A percentile compares a stretch with the other conserved stretches of the same genome.
Evolutionary conservation across 2,888 invertebrate genomes (phyloP).

Genomic region (Eupelmus urozonus): DNA sequence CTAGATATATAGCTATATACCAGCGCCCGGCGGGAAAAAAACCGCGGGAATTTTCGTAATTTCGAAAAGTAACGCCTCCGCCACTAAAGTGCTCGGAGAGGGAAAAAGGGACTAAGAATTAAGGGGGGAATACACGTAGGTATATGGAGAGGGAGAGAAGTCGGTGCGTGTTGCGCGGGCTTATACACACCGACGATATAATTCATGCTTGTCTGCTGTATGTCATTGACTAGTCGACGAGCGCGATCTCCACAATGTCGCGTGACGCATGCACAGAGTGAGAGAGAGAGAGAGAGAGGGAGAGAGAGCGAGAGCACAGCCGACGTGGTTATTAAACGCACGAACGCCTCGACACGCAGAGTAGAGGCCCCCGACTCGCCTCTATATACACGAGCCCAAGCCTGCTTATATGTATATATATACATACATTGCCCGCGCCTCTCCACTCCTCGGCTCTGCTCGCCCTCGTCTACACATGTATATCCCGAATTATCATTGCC

Average conservation of each 20-base stretch:
- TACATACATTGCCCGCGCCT: not conserved
- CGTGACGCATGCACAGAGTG: slow-evolving; percentile 59
- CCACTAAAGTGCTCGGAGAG: too few species aligned
- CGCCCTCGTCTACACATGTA: slow-evolving; percentile 41
- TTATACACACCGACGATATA: slow-evolving; percentile 51
- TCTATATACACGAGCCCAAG: not conserved
- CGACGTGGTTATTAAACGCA: slow-evolving; percentile 63
- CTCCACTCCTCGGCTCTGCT: slow-evolving; percentile 19
- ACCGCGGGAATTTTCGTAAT: slow-evolving; percentile 27
- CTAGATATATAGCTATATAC: too few species aligned
- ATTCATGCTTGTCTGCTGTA: slow-evolving; percentile 54
- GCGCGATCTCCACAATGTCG: slow-evolving; percentile 60
- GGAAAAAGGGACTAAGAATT: not conserved
- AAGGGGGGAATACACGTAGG: not conserved
- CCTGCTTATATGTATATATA: not conserved
- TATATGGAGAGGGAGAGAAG: slow-evolving; percentile 4
- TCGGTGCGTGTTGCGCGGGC: slow-evolving; percentile 18
- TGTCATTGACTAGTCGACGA: slow-evolving; percentile 63
- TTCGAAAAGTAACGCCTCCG: slow-evolving; percentile 44
- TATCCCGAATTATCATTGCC: slow-evolving; percentile 55
- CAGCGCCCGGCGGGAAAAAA: not conserved
- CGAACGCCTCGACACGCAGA: slow-evolving; percentile 60
- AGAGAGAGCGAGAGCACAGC: not conserved
- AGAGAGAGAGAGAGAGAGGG: not conserved
- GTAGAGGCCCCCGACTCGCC: slow-evolving; percentile 23